Percentiles rank a stretch among this genome's conserved stretches.
Evolutionary conservation across 2,797 vertebrate genomes (phyloP).

Genomic region (Holocentrus rufus): DNA sequence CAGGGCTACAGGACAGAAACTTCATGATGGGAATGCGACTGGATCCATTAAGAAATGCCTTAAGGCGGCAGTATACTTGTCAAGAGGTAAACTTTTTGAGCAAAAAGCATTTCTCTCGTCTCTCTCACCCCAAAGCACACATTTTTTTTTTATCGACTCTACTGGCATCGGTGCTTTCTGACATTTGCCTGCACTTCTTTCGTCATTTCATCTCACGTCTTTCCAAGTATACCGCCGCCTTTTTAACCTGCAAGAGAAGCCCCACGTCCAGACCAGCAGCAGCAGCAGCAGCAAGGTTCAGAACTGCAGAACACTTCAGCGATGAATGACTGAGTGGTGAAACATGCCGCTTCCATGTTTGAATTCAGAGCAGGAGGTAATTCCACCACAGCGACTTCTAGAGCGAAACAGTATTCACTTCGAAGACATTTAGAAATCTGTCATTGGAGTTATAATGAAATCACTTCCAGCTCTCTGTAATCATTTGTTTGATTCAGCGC

Average conservation of each 20-base stretch:
- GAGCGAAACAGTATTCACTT: no score
- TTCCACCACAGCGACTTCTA: neutral
- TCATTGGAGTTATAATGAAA: neutral
- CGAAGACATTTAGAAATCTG: no score
- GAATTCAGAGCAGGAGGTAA: neutral
- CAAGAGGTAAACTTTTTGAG: no score
- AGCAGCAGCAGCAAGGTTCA: constrained; percentile 37
- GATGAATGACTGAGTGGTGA: neutral
- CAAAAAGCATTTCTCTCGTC: no score
- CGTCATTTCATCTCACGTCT: no score
- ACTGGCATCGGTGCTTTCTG: no score
- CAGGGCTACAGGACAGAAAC: constrained; percentile 3
- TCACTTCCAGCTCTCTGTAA: neutral
- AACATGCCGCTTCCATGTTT: neutral
- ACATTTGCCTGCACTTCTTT: no score
- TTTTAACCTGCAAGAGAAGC: constrained; percentile 52
- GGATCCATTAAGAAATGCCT: constrained; percentile 22
- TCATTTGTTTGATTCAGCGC: constrained; percentile 1
- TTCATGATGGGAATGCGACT: constrained; percentile 10
- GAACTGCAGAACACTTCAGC: constrained; percentile 19
- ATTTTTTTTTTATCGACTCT: no score
- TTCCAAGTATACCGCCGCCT: no score
- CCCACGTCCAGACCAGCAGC: constrained; percentile 57
- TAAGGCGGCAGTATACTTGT: no score
- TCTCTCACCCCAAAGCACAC: no score